These are phyloP conservation scores for Saimiri boliviensis DNA, from an alignment of 2,113 vertebrate genomes.

Conservation along the genomic window DNA sequence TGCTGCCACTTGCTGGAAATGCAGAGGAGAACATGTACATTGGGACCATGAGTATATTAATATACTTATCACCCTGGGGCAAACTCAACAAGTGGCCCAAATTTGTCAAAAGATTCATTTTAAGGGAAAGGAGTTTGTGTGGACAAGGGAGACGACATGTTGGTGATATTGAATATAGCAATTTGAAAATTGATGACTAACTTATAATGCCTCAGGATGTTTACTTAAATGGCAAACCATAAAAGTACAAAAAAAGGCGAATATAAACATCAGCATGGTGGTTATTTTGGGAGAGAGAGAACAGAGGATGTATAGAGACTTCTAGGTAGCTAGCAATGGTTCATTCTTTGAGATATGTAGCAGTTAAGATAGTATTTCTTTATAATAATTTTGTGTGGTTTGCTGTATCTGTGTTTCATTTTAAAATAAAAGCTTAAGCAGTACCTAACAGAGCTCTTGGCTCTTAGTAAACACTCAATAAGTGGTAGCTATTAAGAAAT, in stretches of 20 bases:
- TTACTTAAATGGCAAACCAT: not conserved
- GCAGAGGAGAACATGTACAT: not conserved
- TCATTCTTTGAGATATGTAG: not conserved
- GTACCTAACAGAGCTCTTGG: constrained; percentile 5
- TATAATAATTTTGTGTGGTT: not conserved
- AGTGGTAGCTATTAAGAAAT: constrained; percentile 38
- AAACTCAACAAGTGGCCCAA: not conserved
- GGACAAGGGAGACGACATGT: not conserved
- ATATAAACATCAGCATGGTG: not conserved
- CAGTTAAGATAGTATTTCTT: not conserved
- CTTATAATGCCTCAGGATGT: not conserved
- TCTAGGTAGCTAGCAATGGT: not conserved
- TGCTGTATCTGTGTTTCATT: not conserved
- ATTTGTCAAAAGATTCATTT: not conserved
- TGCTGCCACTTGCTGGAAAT: not conserved
- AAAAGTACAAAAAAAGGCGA: not conserved
- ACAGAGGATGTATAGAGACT: not conserved
- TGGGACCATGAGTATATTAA: not conserved
- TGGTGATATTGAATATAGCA: not conserved
- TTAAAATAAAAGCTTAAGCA: constrained; percentile 52
- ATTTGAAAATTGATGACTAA: not conserved
- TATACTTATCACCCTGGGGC: not conserved
- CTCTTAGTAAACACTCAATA: constrained; percentile 36
- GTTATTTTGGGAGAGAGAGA: not conserved
- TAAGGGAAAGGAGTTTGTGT: not conserved